Conservation (phyloP, 2,797 vertebrate genomes). For the Amblyraja radiata region DNA sequence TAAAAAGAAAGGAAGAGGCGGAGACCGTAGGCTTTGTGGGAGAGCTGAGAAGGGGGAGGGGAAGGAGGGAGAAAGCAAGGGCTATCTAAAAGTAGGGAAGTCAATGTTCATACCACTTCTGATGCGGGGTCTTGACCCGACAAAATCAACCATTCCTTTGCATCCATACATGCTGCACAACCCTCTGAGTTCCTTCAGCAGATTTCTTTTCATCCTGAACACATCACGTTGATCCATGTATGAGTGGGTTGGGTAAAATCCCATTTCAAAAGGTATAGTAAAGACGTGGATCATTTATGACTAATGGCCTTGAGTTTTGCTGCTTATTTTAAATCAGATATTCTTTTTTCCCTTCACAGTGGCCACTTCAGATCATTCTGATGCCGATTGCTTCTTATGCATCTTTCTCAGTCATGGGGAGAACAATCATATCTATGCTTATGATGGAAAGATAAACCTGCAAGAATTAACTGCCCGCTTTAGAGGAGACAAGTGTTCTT, state of each 20-base stretch:
- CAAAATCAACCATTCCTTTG: too few species aligned
- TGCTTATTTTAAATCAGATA: background rate
- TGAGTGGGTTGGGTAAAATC: background rate
- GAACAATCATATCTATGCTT: conserved; percentile 69
- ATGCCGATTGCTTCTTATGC: conserved; percentile 83
- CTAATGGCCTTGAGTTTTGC: background rate
- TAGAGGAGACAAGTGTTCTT: conserved; percentile 77
- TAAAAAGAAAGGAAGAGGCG: too few species aligned
- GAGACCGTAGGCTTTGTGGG: too few species aligned
- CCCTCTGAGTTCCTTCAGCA: too few species aligned
- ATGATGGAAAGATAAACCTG: conserved; percentile 70
- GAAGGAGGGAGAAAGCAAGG: too few species aligned
- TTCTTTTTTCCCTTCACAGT: conserved; percentile 55
- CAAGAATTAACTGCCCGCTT: conserved; percentile 68
- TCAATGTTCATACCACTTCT: too few species aligned
- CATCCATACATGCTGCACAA: too few species aligned
- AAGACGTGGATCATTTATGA: background rate
- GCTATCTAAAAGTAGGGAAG: too few species aligned
- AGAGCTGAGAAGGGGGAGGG: too few species aligned
- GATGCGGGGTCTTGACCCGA: too few species aligned
- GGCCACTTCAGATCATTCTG: conserved; percentile 61
- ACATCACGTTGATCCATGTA: too few species aligned
- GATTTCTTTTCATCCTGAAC: too few species aligned
- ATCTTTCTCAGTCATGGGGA: conserved; percentile 87
- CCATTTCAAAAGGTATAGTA: background rate